Conservation (phyloP, 2,797 vertebrate genomes). For the Enteromius argenteus region DNA sequence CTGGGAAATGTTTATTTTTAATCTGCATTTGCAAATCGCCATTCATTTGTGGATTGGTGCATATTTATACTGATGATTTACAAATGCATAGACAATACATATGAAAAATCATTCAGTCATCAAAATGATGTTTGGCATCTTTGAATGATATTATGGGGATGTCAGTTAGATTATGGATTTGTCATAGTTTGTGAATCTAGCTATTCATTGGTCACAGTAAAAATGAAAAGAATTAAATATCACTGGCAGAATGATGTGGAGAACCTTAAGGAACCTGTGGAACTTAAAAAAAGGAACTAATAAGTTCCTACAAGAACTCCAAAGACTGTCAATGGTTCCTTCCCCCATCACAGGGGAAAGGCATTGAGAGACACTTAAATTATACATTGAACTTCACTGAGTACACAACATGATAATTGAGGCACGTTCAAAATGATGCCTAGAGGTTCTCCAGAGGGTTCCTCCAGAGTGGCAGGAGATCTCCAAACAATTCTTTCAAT, state of each 20-base stretch:
- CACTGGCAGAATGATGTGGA: not conserved
- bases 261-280: not conserved
- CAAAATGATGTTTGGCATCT: not conserved
- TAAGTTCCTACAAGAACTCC: not conserved
- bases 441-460: slow-evolving; percentile 22
- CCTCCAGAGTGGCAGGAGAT: not conserved
- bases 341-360: not conserved
- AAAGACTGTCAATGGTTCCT: not conserved
- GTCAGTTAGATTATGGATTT: not conserved
- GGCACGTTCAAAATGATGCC: not conserved
- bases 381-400: not conserved
- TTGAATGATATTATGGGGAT: not conserved
- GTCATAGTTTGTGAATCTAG: not conserved
- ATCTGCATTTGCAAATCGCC: not conserved
- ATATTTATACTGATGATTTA: not conserved
- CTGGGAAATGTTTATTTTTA: not conserved
- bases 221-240: not conserved
- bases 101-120: not conserved
- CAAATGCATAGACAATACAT: not conserved
- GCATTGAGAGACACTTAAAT: not conserved
- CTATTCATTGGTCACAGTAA: not conserved
- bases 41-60: not conserved
- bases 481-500: not conserved
- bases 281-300: not conserved
- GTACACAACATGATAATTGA: slow-evolving; percentile 4